phyloP scores from a whole-genome alignment of 2,113 vertebrate species.

The Myrmecophaga tridactyla region DNA sequence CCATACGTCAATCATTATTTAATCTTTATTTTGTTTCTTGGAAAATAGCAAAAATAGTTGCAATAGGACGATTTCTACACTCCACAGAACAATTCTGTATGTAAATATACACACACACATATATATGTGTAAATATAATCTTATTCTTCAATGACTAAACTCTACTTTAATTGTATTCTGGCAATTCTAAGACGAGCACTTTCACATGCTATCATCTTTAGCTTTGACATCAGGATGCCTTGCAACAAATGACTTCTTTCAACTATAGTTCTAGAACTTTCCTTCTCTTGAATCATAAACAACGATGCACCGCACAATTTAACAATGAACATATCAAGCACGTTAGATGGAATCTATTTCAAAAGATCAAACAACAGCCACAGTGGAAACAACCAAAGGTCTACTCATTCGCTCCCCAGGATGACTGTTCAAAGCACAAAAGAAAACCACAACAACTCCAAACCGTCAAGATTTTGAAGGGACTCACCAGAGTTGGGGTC shows the following conservation, averaged over 20 bases:
- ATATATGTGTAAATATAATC: no score
- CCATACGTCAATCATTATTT: not conserved
- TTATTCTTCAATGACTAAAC: not conserved
- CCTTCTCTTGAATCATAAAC: not conserved
- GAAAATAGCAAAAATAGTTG: not conserved
- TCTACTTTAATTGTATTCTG: not conserved
- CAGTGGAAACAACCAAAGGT: not conserved
- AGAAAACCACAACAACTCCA: not conserved
- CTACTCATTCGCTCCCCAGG: not conserved
- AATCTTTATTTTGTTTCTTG: not conserved
- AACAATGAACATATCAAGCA: not conserved
- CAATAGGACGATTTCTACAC: no score
- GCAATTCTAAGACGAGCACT: not conserved
- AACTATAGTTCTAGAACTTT: not conserved
- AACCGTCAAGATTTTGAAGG: accelerated
- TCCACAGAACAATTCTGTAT: not conserved
- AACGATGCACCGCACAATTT: not conserved
- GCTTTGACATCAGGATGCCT: not conserved
- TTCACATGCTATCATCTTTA: not conserved
- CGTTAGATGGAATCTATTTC: not conserved
- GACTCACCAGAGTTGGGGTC: slow-evolving; percentile 99
- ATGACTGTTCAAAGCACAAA: not conserved
- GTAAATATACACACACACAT: no score
- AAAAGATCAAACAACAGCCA: not conserved
- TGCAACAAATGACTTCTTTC: not conserved